Evolutionary conservation across 2,888 invertebrate species (phyloP), one percentile per base, ranked within the genome.

Genomic region (Diloba caeruleocephala): DNA sequence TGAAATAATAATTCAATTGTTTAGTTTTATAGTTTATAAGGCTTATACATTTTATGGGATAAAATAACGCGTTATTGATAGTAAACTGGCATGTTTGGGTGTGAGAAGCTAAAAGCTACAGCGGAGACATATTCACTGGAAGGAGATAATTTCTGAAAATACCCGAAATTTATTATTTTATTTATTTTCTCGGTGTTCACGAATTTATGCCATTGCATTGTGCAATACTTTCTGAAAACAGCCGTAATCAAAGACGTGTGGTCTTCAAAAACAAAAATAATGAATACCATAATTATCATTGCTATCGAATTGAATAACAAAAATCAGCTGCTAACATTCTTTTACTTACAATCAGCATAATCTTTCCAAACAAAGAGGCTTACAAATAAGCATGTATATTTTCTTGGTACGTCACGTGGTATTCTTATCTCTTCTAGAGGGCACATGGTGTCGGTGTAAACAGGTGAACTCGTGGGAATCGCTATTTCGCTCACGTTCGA

Each of bases 401-500:
- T 7, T 52, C 26, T 17, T 37, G 26, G 39, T 59, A 32, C 32
- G 29, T 41, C 34, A 19, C 26, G 8, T 10, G 23, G 9, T 37
- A 34, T 41, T 34, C 48, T 49, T 65, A 63, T 49, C 80, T 38
- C 72, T 76, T 84, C 84, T 53, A 84, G 82, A 32, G 13, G 37
- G 32, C 38, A 60, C 53, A 70, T 74, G 73, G 76, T 78, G 60
- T 78, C 76, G 56, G 64, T 76, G 81, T 78, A 73, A 79, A 72
- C 89, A 90, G 91, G 89, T 90, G 86, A 87, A 82, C 89, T 85
- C 89, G 78, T 83, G 89, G 88, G 89, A 88, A 89, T 92, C 88
- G 86, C 88, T 88, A 93, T 93, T 92, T 89, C 81, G 86, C 86
- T 90, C 93, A 93, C 93, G 93, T 92, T 89, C 90, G 88, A 90